phyloP scores from a whole-genome alignment of 2,888 invertebrate species.

The Aelia acuminata region DNA sequence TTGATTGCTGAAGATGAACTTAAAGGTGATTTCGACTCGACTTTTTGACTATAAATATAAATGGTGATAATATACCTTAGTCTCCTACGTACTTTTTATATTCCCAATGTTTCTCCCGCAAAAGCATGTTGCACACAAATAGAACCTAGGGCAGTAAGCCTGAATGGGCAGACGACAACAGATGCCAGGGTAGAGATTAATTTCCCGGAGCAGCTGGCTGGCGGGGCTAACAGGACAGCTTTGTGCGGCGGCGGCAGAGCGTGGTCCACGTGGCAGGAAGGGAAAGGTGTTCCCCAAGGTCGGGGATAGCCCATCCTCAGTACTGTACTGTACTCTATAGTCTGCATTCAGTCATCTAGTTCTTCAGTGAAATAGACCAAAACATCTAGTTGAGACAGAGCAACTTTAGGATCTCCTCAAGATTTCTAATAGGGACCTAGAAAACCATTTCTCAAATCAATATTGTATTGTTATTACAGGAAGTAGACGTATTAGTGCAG shows the following conservation, averaged over 20 bases:
- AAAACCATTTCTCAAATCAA: not conserved
- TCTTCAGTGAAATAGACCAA: not conserved
- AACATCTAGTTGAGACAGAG: not conserved
- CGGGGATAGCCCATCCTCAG: not conserved
- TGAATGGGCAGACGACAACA: not conserved
- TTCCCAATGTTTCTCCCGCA: too few relatives aligned
- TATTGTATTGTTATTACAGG: not conserved
- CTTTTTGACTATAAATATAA: too few relatives aligned
- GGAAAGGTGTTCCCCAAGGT: conserved; percentile 36
- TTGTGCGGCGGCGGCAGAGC: not conserved
- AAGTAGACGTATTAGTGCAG: too few relatives aligned
- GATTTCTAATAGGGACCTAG: too few relatives aligned
- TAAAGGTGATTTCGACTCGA: too few relatives aligned
- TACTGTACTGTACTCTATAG: not conserved
- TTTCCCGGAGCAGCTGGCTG: not conserved
- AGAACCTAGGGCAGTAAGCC: conserved; percentile 20
- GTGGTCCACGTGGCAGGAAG: conserved; percentile 32
- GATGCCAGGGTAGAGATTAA: conserved; percentile 15
- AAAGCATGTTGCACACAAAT: not conserved
- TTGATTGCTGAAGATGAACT: too few relatives aligned
- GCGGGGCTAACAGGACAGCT: not conserved
- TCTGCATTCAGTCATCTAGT: not conserved
- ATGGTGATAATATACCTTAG: too few relatives aligned
- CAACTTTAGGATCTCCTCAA: not conserved
- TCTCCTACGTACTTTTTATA: too few relatives aligned